Base-by-base conservation (phyloP, 2,113 vertebrate species). In the Sclerurus mexicanus region DNA sequence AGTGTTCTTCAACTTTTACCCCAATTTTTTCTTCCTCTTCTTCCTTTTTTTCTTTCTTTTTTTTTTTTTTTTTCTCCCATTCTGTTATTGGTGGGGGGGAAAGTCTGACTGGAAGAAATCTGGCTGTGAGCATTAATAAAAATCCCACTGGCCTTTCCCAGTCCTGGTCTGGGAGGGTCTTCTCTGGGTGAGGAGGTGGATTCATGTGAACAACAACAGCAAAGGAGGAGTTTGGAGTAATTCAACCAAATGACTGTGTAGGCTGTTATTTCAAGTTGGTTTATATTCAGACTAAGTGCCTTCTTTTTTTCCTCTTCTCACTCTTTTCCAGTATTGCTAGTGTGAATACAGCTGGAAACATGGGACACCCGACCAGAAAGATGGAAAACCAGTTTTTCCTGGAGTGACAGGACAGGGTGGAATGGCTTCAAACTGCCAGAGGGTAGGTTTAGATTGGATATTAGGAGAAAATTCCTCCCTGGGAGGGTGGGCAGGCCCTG, bases 1-100 rank as follows among this genome's bases (percentile, higher is more conserved):
- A 98, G 98, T 96, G 96, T 98, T 98, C 98, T 98, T 98, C 98
- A 94, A 97, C 97, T 97, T 96, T 97, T 97, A 95, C 95, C 97
- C 92, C 87, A 90, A 63, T 90, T 90, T 84, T 84, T 90, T 90
- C 87, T 84, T 77, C 63, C 56, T 68, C 28, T 81, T 87, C 30
- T 52, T 55, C 11, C 82, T 85, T 33, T 78, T 21, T 12, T 20
- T 23, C 6, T 30, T 75, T 19, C 18, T 78, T 91, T 82, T 72
- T 30, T 52, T 10, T 11, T 19, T n/a, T 9, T 27, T 75, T 19
- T 19, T 82, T 92, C 80, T 69, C 2, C 42, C 69, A 52, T 66
- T 77, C 52, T n/a, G 69, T 85, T 92, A 78, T 74, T 56, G 46
- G 30, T 55, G 40, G 21, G 8, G 7, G 30, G 4, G 8, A n/a